phyloP scores from a whole-genome alignment of 2,888 invertebrate genomes.

The Frankliniella fusca region DNA sequence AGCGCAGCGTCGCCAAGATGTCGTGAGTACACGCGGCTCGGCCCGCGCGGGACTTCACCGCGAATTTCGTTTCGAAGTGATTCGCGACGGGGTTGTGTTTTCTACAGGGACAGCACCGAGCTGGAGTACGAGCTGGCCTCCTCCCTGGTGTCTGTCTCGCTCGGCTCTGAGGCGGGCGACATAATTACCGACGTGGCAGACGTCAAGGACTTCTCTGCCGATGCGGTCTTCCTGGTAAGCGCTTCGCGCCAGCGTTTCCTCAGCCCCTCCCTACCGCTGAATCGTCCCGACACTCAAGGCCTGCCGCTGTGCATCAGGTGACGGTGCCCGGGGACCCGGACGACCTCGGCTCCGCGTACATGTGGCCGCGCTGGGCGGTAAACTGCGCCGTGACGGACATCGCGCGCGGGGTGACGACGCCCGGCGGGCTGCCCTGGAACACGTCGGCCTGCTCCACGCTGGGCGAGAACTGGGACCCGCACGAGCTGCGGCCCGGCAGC shows the following conservation, averaged over 20 bases:
- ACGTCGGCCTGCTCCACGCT: conserved; percentile 16
- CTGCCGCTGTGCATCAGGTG: not conserved
- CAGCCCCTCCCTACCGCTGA: too few relatives aligned
- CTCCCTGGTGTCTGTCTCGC: conserved; percentile 7
- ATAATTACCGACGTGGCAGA: not conserved
- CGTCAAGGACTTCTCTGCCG: conserved; percentile 4
- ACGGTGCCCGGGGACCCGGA: not conserved
- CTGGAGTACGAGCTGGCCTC: conserved; percentile 19
- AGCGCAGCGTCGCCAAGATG: conserved; percentile 11
- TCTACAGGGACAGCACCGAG: not conserved
- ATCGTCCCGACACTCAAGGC: too few relatives aligned
- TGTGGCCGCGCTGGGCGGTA: not conserved
- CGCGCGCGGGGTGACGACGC: conserved; percentile 8
- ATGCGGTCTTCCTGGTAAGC: not conserved
- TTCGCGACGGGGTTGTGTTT: not conserved
- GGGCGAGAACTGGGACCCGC: not conserved
- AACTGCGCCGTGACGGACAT: conserved; percentile 7
- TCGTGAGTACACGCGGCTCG: not conserved
- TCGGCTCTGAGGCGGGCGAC: conserved; percentile 14
- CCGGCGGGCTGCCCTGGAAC: conserved; percentile 15
- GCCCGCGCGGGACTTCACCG: not conserved
- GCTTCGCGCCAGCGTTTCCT: too few relatives aligned
- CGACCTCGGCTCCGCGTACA: not conserved
- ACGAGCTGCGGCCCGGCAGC: conserved; percentile 9
- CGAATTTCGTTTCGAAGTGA: not conserved